Evolutionary conservation across 2,113 vertebrate genomes (phyloP), one percentile per base, ranked within the genome.

Genomic region (Pristiophorus japonicus): DNA sequence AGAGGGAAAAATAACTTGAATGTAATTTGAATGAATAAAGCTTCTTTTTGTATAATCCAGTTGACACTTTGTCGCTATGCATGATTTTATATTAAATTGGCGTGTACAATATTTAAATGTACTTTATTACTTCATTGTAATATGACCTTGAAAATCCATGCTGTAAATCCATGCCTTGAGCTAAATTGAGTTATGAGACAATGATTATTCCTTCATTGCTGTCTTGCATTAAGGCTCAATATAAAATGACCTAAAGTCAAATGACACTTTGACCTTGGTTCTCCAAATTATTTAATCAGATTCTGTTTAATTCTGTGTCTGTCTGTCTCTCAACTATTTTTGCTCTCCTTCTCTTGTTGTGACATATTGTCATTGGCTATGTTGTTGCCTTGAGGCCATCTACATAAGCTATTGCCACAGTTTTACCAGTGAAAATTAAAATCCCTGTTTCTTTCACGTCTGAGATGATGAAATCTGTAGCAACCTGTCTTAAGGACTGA

Each of bases 371-470:
- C 38, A 94, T 94, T 94, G 65, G 66, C 65, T 70, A 27, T 27
- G 65, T 94, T 70, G 65, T 94, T 94, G 42, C 93, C 66, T 94
- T 70, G 38, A 94, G 42, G 66, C 42, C 65, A 94, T 94, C 11
- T 34, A 12, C 47, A 94, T 51, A 70, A 94, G 66, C 93, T 73
- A 18, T 51, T 94, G 42, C 66, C 66, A 94, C 34, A 27, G 22
- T 24, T 47, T 38, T 70, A 47, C 22, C 62, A 2, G 12, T 18
- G 2, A 94, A 96, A 96, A 96, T 34, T 88, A 94, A 96, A 96
- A 96, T 97, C 97, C 96, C 95, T 96, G 96, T 96, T 97, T 97
- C 96, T 24, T 96, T 87, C 96, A 90, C 95, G 95, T 97, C 96
- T 96, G 96, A 78, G 75, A 96, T 95, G 65, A 95, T 95, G 96